phyloP scores from a whole-genome alignment of 2,113 vertebrate genomes.

The Sinocyclocheilus anshuiensis region DNA sequence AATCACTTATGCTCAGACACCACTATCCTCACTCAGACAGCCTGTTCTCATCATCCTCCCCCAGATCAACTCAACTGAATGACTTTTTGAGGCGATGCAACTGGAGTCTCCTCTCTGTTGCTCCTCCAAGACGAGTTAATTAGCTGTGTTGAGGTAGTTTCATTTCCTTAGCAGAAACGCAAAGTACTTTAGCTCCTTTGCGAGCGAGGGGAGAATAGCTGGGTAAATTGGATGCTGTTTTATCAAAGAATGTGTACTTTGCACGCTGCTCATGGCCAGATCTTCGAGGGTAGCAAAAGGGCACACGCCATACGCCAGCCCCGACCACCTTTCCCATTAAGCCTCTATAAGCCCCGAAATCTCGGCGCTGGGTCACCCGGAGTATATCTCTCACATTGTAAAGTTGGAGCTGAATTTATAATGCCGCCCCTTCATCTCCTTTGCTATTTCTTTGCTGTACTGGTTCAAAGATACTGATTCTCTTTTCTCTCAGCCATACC shows the following conservation, averaged over 20 bases:
- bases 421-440: constrained; percentile 35
- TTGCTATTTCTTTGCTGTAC: no score
- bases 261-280: constrained; percentile 52
- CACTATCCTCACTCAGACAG: constrained; percentile 56
- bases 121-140: constrained; percentile 60
- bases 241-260: constrained; percentile 42
- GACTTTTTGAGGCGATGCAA: constrained; percentile 52
- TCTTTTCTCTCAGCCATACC: no score
- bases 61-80: constrained; percentile 58
- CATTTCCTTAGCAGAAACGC: constrained; percentile 58
- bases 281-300: constrained; percentile 45
- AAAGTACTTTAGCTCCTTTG: constrained; percentile 55
- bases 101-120: constrained; percentile 46
- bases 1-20: constrained; percentile 47
- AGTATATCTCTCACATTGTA: constrained; percentile 50
- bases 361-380: constrained; percentile 43
- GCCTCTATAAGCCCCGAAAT: constrained; percentile 53
- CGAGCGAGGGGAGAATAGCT: constrained; percentile 56
- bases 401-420: constrained; percentile 57
- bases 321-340: constrained; percentile 55
- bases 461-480: no score
- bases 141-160: constrained; percentile 57
- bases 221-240: constrained; percentile 60
- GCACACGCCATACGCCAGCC: constrained; percentile 25
- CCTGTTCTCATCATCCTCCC: constrained; percentile 52